Evolutionary conservation across 2,888 invertebrate species (phyloP).

Genomic region (Drosophila subsilvestris): DNA sequence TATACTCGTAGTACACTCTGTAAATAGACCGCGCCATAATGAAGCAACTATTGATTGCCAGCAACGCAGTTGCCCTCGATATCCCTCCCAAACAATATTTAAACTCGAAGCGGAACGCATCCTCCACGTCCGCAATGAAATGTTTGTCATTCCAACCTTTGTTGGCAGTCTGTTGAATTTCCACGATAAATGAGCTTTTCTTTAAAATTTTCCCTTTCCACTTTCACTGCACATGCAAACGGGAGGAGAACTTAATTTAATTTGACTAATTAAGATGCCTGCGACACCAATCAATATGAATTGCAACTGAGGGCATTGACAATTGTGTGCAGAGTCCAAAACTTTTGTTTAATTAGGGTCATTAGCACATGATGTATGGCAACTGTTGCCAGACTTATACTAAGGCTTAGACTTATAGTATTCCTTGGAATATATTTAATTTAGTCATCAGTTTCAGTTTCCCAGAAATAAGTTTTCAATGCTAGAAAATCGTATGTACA

Average conservation of each 20-base stretch:
- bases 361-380: background rate
- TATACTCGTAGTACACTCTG: slow-evolving; percentile 10
- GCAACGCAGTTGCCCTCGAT: background rate
- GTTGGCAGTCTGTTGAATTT: slow-evolving; percentile 11
- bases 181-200: background rate
- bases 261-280: slow-evolving; percentile 20
- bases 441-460: no score
- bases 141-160: slow-evolving; percentile 8
- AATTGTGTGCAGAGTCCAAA: slow-evolving; percentile 14
- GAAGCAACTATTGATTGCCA: slow-evolving; percentile 54
- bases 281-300: slow-evolving; percentile 5
- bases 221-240: background rate
- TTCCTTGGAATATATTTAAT: slow-evolving; percentile 6
- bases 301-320: slow-evolving; percentile 16
- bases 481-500: no score
- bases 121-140: background rate
- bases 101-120: slow-evolving; percentile 6
- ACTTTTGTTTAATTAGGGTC: slow-evolving; percentile 1
- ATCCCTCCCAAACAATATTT: slow-evolving; percentile 16
- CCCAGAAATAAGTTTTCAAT: no score
- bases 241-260: slow-evolving; percentile 11
- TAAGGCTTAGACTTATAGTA: background rate
- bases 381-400: background rate
- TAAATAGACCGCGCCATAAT: slow-evolving; percentile 39
- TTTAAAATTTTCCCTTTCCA: background rate